phyloP scores from a whole-genome alignment of 1,140 invertebrate species.

The Heliconius himera region DNA sequence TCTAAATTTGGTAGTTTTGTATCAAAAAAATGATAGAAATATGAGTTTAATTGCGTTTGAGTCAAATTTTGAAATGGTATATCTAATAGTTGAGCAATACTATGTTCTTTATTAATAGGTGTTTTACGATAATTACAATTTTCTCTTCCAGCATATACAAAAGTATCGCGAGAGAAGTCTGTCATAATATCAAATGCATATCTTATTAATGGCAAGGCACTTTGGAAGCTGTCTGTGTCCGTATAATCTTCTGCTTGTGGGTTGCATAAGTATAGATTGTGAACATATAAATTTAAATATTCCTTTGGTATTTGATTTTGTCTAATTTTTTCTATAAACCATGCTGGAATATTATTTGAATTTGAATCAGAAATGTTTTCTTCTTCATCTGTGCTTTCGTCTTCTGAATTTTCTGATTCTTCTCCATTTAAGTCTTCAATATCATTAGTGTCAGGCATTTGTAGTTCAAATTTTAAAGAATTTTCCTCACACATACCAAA shows the following conservation, averaged over 20 bases:
- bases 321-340: conserved; percentile 85
- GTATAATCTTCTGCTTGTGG: conserved; percentile 89
- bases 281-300: conserved; percentile 86
- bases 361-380: conserved; percentile 35
- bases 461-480: conserved; percentile 36
- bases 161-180: conserved; percentile 62
- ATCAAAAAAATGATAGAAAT: conserved; percentile 76
- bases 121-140: conserved; percentile 59
- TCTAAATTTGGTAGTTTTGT: conserved; percentile 72
- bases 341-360: conserved; percentile 80
- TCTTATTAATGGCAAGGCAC: conserved; percentile 84
- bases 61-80: conserved; percentile 63
- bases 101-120: conserved; percentile 54
- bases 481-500: conserved; percentile 70
- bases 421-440: conserved; percentile 31
- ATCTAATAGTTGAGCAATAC: conserved; percentile 63
- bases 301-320: conserved; percentile 82
- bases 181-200: conserved; percentile 85
- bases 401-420: conserved; percentile 18
- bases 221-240: conserved; percentile 82
- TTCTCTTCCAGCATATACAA: conserved; percentile 69
- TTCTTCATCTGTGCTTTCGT: conserved; percentile 43
- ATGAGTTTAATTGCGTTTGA: conserved; percentile 60
- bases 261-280: conserved; percentile 85
- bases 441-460: conserved; percentile 33